A percentile compares a stretch with the other conserved stretches of the same genome.
Conservation (phyloP, 2,797 vertebrate species). For the Lateolabrax maculatus region DNA sequence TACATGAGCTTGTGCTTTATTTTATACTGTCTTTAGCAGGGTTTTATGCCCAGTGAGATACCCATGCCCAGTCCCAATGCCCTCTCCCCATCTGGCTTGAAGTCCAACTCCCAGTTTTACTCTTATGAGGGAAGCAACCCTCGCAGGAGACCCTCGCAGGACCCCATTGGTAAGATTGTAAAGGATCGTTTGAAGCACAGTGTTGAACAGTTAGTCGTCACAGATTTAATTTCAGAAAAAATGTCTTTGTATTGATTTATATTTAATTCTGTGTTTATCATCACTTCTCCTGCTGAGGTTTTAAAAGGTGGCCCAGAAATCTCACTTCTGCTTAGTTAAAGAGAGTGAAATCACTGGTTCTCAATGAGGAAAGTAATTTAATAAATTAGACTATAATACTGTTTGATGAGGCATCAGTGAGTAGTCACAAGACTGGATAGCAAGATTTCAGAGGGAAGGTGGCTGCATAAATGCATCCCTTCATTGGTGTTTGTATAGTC, state of each 20-base stretch:
- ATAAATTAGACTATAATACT: constrained; percentile 44
- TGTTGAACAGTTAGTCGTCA: not conserved
- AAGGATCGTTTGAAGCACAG: constrained; percentile 1
- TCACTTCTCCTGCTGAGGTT: constrained; percentile 60
- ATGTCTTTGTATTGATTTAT: constrained; percentile 34
- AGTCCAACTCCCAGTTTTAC: constrained; percentile 91
- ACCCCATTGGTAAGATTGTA: constrained; percentile 87
- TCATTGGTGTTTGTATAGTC: constrained; percentile 32
- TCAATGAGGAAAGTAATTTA: constrained; percentile 11
- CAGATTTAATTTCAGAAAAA: constrained; percentile 19
- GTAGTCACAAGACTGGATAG: constrained; percentile 44
- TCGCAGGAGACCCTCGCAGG: constrained; percentile 90
- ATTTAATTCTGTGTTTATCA: constrained; percentile 36
- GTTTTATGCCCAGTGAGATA: constrained; percentile 92
- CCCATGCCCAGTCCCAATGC: constrained; percentile 90
- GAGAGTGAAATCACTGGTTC: constrained; percentile 33
- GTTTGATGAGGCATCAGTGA: constrained; percentile 55
- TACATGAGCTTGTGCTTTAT: constrained; percentile 13
- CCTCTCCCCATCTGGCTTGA: constrained; percentile 90
- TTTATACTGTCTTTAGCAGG: constrained; percentile 75
- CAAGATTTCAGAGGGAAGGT: constrained; percentile 16
- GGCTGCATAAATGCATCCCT: constrained; percentile 7
- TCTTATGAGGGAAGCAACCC: constrained; percentile 84
- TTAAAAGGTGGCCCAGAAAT: constrained; percentile 46
- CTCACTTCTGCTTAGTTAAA: constrained; percentile 61